Conservation (phyloP, 2,113 vertebrate species). For the Callipepla californica region DNA sequence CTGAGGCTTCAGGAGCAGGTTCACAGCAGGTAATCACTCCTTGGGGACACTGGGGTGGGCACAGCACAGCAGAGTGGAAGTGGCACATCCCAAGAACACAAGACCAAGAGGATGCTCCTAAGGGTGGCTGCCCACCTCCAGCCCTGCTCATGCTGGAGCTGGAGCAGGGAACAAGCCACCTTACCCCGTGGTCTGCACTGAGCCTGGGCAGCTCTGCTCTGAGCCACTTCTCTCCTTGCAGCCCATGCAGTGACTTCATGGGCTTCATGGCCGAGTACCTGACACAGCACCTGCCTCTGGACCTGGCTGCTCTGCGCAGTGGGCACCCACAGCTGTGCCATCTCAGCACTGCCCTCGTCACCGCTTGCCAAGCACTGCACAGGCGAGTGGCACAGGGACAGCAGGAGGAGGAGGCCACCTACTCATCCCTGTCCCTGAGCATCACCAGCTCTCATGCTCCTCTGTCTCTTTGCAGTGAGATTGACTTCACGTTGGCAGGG, state of each 20-base stretch:
- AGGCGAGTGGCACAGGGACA: conserved; percentile 53
- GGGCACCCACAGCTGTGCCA: conserved; percentile 79
- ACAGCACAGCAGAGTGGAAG: background rate
- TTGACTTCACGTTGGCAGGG: conserved; percentile 83
- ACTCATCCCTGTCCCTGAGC: accelerated
- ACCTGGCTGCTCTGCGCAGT: conserved; percentile 80
- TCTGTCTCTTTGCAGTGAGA: conserved; percentile 79
- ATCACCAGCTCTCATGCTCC: accelerated
- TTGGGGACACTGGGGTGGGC: background rate
- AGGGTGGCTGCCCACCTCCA: background rate
- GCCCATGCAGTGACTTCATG: conserved; percentile 78
- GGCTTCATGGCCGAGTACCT: conserved; percentile 84
- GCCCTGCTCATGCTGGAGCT: background rate
- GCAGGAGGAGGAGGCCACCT: background rate
- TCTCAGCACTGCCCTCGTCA: conserved; percentile 79
- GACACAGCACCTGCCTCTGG: conserved; percentile 80
- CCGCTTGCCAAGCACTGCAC: conserved; percentile 81
- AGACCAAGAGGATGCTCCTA: background rate
- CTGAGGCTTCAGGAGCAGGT: conserved; percentile 83
- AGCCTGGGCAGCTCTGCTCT: background rate
- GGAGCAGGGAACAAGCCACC: background rate
- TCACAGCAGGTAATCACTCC: conserved; percentile 70
- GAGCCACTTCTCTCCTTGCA: background rate
- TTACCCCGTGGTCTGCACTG: background rate
- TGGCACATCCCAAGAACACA: background rate